A percentile compares a stretch with the other conserved stretches of the same genome.
Evolutionary conservation across 2,888 invertebrate species (phyloP).

Genomic region (Tetropium fuscum): DNA sequence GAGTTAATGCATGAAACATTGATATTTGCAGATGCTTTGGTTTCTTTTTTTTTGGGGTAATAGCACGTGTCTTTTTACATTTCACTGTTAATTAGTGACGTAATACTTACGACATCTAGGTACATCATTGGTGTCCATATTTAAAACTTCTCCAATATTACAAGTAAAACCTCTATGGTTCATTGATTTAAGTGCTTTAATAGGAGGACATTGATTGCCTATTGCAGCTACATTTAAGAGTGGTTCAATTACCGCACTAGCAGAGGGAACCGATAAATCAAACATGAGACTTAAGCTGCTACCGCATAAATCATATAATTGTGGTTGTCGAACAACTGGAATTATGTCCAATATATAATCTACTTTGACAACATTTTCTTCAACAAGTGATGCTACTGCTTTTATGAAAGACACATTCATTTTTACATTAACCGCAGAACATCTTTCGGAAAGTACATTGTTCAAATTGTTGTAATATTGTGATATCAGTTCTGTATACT

Average conservation of each 20-base stretch:
- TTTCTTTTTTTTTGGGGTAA: too few relatives aligned
- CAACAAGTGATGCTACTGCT: conserved; percentile 81
- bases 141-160: conserved; percentile 92
- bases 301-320: conserved; percentile 94
- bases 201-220: conserved; percentile 92
- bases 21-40: too few relatives aligned
- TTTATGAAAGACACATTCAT: conserved; percentile 93
- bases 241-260: conserved; percentile 90
- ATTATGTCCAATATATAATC: conserved; percentile 90
- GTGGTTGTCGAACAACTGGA: conserved; percentile 90
- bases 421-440: conserved; percentile 94
- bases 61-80: too few relatives aligned
- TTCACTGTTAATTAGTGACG: too few relatives aligned
- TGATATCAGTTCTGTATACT: conserved; percentile 85
- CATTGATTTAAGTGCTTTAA: conserved; percentile 86
- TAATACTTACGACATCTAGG: conserved; percentile 87
- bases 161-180: conserved; percentile 93
- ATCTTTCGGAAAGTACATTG: conserved; percentile 86
- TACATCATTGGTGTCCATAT: conserved; percentile 92
- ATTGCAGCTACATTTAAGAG: conserved; percentile 89
- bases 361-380: conserved; percentile 90
- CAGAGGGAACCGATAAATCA: conserved; percentile 92
- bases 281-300: conserved; percentile 94
- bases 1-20: too few relatives aligned
- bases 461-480: conserved; percentile 87